phyloP scores from a whole-genome alignment of 2,797 vertebrate genomes.

The Chelonia mydas region DNA sequence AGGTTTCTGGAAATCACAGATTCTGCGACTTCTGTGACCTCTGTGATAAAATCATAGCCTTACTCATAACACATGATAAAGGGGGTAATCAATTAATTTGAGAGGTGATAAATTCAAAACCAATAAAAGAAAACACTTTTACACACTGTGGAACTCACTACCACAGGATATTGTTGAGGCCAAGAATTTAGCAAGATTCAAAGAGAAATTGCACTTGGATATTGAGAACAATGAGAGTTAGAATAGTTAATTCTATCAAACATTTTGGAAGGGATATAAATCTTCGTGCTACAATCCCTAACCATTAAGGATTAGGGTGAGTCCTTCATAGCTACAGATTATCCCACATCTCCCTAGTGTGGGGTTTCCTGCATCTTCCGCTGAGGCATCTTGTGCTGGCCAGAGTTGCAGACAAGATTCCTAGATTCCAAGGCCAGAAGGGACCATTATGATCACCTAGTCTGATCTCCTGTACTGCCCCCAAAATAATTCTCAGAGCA shows the following conservation, averaged over 20 bases:
- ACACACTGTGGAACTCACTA: not conserved
- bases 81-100: not conserved
- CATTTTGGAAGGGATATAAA: not conserved
- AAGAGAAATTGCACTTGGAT: not conserved
- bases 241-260: not conserved
- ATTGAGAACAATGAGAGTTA: not conserved
- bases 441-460: not conserved
- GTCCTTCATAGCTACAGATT: not conserved
- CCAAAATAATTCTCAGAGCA: not conserved
- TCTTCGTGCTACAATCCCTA: not conserved
- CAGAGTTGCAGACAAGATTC: not conserved
- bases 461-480: not conserved
- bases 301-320: not conserved
- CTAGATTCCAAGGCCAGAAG: not conserved
- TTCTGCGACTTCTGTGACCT: no score
- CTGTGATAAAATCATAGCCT: no score
- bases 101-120: constrained; percentile 13
- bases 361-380: not conserved
- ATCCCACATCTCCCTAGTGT: not conserved
- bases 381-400: not conserved
- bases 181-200: not conserved
- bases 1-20: no score
- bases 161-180: constrained; percentile 1
- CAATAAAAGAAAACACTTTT: not conserved
- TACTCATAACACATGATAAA: not conserved